These are phyloP conservation scores for Dasyornis broadbenti DNA, from an alignment of 2,113 vertebrate genomes.

Conservation along the genomic window DNA sequence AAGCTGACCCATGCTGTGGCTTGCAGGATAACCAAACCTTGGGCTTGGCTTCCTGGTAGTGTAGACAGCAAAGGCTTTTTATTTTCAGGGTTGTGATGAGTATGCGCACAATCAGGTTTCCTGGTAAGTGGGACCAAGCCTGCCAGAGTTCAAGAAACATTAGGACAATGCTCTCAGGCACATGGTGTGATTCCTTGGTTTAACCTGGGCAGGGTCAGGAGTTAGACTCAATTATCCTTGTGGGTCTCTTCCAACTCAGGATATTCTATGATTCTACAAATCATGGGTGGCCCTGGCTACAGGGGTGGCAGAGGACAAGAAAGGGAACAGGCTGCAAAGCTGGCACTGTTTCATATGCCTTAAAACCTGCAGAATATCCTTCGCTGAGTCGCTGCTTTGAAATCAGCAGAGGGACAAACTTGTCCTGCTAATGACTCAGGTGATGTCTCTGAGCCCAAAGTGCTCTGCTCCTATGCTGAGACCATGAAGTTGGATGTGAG, in stretches of 20 bases:
- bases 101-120: rapidly evolving
- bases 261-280: neutral
- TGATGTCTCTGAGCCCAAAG: neutral
- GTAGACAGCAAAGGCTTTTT: neutral
- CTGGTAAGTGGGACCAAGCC: neutral
- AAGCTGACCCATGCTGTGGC: neutral
- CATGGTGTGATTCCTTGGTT: neutral
- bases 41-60: rapidly evolving
- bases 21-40: neutral
- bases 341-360: neutral
- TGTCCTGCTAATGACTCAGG: neutral
- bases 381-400: neutral
- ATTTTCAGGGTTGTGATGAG: neutral
- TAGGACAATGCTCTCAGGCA: neutral
- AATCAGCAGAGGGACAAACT: neutral
- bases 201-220: neutral
- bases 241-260: neutral
- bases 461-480: neutral
- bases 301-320: neutral
- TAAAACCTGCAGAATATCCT: neutral
- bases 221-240: neutral
- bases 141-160: neutral
- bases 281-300: neutral
- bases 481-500: neutral
- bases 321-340: neutral